Percentiles rank a stretch among this genome's conserved stretches.
Evolutionary conservation across 2,888 invertebrate species (phyloP).

Genomic region (Tinea semifulvella): DNA sequence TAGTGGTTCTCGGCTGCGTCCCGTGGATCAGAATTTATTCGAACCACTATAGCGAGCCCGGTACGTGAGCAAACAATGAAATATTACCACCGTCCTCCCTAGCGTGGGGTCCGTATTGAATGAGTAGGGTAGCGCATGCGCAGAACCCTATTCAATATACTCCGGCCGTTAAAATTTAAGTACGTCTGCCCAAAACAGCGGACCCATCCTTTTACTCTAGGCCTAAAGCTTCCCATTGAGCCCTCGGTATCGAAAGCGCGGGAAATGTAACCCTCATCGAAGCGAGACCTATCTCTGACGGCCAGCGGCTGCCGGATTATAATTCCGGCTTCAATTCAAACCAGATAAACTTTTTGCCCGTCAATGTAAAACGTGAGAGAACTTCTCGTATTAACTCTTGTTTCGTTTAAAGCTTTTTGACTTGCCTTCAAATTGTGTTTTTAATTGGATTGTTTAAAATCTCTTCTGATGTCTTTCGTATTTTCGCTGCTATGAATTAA

Average conservation of each 20-base stretch:
- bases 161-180: constrained; percentile 30
- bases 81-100: constrained; percentile 36
- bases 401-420: background rate
- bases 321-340: constrained; percentile 29
- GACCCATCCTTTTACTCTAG: constrained; percentile 32
- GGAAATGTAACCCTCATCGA: constrained; percentile 37
- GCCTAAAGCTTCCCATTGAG: constrained; percentile 29
- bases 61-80: constrained; percentile 42
- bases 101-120: constrained; percentile 9
- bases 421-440: background rate
- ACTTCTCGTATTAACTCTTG: background rate
- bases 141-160: constrained; percentile 18
- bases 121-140: constrained; percentile 23
- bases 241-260: constrained; percentile 26
- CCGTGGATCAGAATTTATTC: constrained; percentile 6
- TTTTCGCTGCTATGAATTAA: too few species aligned
- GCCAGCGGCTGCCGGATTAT: constrained; percentile 48
- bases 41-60: constrained; percentile 4
- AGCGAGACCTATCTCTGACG: constrained; percentile 43
- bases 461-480: too few species aligned
- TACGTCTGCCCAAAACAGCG: constrained; percentile 22
- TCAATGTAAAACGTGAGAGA: background rate
- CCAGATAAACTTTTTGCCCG: constrained; percentile 7
- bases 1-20: background rate
- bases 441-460: too few species aligned